Percentiles rank a stretch among this genome's conserved stretches.
Conservation (phyloP, 2,888 invertebrate species). For the Rotaria magnacalcarata region DNA sequence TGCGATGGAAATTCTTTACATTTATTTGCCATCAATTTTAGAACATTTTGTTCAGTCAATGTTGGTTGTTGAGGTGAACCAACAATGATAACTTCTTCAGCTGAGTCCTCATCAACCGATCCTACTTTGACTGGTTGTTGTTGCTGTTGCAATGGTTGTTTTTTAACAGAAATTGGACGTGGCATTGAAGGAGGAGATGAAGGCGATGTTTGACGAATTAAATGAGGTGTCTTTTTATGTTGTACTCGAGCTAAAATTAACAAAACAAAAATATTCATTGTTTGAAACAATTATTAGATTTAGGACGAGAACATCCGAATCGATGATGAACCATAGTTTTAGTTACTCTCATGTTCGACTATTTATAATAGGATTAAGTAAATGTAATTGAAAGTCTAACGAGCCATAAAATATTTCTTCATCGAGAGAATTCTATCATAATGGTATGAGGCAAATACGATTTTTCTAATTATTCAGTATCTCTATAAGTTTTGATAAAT, state of each 20-base stretch:
- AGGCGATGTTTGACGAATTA: constrained; percentile 24
- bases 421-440: no score
- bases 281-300: no score
- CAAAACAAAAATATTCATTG: background rate
- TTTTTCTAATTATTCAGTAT: no score
- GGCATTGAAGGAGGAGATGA: background rate
- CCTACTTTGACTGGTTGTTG: background rate
- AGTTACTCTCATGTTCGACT: no score
- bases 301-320: no score
- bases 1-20: constrained; percentile 18
- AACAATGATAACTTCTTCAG: constrained; percentile 25
- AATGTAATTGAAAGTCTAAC: no score
- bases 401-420: no score
- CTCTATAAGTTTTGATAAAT: no score
- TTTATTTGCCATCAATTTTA: background rate
- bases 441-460: no score
- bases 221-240: background rate
- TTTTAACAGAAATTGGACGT: background rate
- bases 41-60: background rate
- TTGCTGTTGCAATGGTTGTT: background rate
- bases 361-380: no score
- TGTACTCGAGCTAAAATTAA: background rate
- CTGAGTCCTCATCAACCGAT: background rate
- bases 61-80: background rate
- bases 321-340: no score